phyloP scores from a whole-genome alignment of 2,888 invertebrate genomes.

The Melanchra persicariae region DNA sequence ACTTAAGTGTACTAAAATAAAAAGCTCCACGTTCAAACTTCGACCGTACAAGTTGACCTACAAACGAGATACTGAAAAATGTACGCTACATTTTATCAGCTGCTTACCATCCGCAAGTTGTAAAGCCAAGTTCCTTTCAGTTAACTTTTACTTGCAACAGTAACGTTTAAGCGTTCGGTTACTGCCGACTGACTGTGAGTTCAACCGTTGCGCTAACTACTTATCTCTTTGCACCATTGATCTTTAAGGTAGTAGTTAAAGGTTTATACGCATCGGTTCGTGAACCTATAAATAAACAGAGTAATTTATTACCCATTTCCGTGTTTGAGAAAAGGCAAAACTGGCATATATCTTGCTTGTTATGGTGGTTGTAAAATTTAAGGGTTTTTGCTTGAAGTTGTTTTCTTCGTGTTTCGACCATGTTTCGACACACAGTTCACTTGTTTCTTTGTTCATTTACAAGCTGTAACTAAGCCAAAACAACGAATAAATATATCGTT shows the following conservation, averaged over 20 bases:
- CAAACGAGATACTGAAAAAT: conserved; percentile 44
- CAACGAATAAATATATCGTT: not conserved
- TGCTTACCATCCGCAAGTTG: conserved; percentile 35
- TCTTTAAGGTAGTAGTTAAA: conserved; percentile 50
- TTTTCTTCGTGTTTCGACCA: not conserved
- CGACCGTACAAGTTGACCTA: conserved; percentile 19
- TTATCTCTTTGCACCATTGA: conserved; percentile 61
- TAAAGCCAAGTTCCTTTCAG: conserved; percentile 52
- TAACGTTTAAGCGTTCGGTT: conserved; percentile 38
- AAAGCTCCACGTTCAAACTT: conserved; percentile 10
- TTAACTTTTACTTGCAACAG: conserved; percentile 56
- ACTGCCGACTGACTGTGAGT: conserved; percentile 45
- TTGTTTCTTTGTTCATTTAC: not conserved
- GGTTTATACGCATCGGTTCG: conserved; percentile 42
- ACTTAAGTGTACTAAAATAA: not conserved
- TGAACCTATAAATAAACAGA: conserved; percentile 38
- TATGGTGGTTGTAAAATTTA: conserved; percentile 19
- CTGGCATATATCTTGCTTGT: conserved; percentile 19
- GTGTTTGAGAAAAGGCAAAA: conserved; percentile 17
- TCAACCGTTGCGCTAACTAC: conserved; percentile 51
- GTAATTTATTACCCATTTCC: conserved; percentile 41
- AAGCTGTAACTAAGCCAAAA: not conserved
- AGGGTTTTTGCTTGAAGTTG: not conserved
- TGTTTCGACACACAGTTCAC: not conserved
- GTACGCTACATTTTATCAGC: conserved; percentile 35